Percentiles rank a stretch among this genome's conserved stretches.
These are phyloP conservation scores for Brotula barbata DNA, from an alignment of 2,797 vertebrate genomes.

Conservation along the genomic window DNA sequence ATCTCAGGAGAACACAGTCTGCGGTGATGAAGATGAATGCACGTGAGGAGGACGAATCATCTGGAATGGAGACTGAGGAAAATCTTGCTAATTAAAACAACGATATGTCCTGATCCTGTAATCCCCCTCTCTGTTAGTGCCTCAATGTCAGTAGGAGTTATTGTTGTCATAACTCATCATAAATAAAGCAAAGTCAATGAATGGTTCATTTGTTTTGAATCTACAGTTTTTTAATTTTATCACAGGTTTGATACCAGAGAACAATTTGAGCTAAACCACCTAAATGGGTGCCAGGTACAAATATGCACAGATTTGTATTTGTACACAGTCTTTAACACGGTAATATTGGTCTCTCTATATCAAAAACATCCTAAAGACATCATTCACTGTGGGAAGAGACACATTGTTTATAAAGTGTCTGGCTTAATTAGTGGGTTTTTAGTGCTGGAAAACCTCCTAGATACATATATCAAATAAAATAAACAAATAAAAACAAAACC, in stretches of 20 bases:
- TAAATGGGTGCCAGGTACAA: too few species aligned
- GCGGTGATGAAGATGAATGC: constrained; percentile 24
- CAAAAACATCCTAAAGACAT: constrained; percentile 27
- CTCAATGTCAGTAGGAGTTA: constrained; percentile 19
- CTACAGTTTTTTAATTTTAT: too few species aligned
- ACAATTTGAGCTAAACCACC: neutral
- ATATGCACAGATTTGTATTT: constrained; percentile 45
- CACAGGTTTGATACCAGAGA: neutral
- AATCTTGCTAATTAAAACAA: constrained; percentile 38
- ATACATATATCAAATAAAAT: neutral
- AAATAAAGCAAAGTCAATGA: constrained; percentile 56
- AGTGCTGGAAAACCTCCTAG: neutral
- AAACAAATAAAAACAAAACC: neutral
- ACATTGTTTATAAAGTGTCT: neutral
- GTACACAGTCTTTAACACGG: constrained; percentile 16
- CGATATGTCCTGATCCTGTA: constrained; percentile 20
- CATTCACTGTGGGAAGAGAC: constrained; percentile 6
- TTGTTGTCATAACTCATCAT: constrained; percentile 20
- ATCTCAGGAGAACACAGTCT: constrained; percentile 40
- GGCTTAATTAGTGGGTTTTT: neutral
- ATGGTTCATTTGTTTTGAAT: constrained; percentile 27
- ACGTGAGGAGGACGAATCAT: constrained; percentile 61
- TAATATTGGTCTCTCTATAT: constrained; percentile 30
- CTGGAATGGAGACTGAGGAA: constrained; percentile 59
- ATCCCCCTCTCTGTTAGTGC: constrained; percentile 1